Evolutionary conservation across 2,797 vertebrate species (phyloP), one percentile per base, ranked within the genome.

Genomic region (Schizothorax lantsangensis): DNA sequence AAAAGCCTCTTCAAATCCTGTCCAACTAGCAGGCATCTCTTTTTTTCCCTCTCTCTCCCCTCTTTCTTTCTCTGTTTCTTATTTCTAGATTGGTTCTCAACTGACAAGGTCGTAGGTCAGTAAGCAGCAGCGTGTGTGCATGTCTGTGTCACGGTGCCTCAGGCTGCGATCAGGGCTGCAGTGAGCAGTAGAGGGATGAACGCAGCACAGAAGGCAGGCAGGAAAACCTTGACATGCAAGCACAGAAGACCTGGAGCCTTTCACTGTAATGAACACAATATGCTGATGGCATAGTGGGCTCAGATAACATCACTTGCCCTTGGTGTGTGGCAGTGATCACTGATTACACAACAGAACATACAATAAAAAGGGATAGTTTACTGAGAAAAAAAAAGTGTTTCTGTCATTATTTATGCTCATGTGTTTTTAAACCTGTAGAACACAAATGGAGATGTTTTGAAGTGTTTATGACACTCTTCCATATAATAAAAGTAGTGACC

Each of bases 21-120:
- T 86, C 78, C 69, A 86, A 81, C 66, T 74, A 79, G 33, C 26
- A 68, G 11, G 54, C 52, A 62, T 77, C 73, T 62, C n/a, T 45
- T 26, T 79, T 49, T 62, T 23, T 21, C 74, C 49, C 43, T 43
- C 43, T 26, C 45, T 49, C 81, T 54, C 49, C 45, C n/a, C 19
- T 57, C 33, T 15, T 26, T 30, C 33, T 62, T 23, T 33, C 12
- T 57, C 86, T 38, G 26, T 62, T 66, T 83, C 81, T 83, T 59
- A 49, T 71, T 74, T 80, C 71, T 71, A 89, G 82, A 84, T 81
- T 88, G 77, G 54, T 74, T 68, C 79, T 91, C 88, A 89, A 82
- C 87, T 88, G 81, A 91, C 80, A 77, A n/a, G 77, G 78, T 87
- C 77, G 85, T 81, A 91, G 87, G 66, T 90, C 90, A 89, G 78